A percentile compares a stretch with the other conserved stretches of the same genome.
Conservation (phyloP, 2,797 vertebrate species). For the Distichodus sexfasciatus region DNA sequence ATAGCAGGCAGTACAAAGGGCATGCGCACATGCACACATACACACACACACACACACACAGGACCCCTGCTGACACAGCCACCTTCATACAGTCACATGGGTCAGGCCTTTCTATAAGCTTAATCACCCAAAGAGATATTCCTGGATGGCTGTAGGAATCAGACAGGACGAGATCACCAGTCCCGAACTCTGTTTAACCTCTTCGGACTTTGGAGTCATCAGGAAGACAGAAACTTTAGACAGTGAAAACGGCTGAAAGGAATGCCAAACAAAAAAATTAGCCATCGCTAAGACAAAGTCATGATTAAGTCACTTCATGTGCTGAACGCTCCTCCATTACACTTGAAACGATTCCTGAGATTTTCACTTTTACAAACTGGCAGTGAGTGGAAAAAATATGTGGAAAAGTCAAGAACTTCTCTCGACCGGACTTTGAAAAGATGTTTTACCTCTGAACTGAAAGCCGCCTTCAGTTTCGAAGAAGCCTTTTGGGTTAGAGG, state of each 20-base stretch:
- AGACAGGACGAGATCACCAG: slow-evolving; percentile 11
- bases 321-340: no score
- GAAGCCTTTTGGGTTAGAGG: no score
- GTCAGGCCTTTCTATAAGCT: slow-evolving; percentile 46
- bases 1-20: slow-evolving; percentile 76
- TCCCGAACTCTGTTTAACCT: slow-evolving; percentile 39
- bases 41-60: slow-evolving; percentile 32
- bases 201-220: slow-evolving; percentile 17
- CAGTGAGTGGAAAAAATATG: no score
- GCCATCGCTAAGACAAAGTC: no score
- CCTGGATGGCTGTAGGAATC: slow-evolving; percentile 36
- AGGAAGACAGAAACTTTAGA: neutral
- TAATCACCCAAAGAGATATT: slow-evolving; percentile 50
- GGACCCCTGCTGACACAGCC: slow-evolving; percentile 49
- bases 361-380: no score
- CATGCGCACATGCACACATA: slow-evolving; percentile 42
- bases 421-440: no score
- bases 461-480: no score
- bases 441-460: no score
- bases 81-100: slow-evolving; percentile 44
- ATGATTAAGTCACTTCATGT: no score
- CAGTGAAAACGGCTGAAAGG: neutral
- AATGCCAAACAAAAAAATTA: no score
- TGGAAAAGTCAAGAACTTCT: no score
- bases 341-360: no score